These are phyloP conservation scores for Pristionchus exspectatus DNA, from an alignment of 2,888 invertebrate genomes.

Conservation along the genomic window DNA sequence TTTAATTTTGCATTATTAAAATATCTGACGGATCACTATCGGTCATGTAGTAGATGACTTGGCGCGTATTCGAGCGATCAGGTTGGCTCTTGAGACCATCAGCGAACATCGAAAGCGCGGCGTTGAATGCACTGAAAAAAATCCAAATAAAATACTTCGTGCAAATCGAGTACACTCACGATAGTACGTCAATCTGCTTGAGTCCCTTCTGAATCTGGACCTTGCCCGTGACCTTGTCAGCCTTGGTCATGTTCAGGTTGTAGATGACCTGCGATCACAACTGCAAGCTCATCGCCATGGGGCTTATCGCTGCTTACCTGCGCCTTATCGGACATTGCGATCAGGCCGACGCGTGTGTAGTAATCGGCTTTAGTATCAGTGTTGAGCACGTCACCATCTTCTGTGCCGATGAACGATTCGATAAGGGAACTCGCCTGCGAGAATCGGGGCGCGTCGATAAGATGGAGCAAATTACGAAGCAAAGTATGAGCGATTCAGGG, in stretches of 20 bases:
- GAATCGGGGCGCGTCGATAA: too few relatives aligned
- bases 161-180: too few relatives aligned
- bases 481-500: too few relatives aligned
- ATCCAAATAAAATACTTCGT: too few relatives aligned
- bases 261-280: background rate
- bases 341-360: background rate
- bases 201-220: background rate
- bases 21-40: background rate
- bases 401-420: background rate
- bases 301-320: background rate
- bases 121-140: constrained; percentile 1
- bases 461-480: too few relatives aligned
- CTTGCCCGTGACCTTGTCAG: background rate
- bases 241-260: constrained; percentile 21
- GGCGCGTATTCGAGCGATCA: background rate
- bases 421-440: background rate
- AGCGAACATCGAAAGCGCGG: background rate
- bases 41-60: constrained; percentile 26
- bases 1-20: too few relatives aligned
- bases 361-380: background rate
- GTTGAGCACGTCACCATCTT: background rate
- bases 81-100: background rate
- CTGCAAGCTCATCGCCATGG: too few relatives aligned
- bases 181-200: background rate
- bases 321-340: constrained; percentile 1